Evolutionary conservation across 2,113 vertebrate species (phyloP).

Genomic region (Sula dactylatra): DNA sequence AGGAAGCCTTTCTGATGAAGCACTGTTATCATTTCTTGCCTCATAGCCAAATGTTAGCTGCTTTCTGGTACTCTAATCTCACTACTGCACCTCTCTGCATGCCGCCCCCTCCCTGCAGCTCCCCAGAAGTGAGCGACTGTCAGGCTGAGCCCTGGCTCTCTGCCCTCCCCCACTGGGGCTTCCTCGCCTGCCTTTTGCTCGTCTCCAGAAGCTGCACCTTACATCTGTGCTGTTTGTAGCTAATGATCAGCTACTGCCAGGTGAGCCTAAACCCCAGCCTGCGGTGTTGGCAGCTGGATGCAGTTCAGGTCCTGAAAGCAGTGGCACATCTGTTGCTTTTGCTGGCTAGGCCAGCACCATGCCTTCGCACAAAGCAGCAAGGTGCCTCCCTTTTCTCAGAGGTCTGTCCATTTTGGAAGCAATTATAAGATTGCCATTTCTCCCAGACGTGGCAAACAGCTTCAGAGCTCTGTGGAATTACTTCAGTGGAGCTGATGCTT

Average conservation of each 20-base stretch:
- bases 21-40: background rate
- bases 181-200: background rate
- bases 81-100: accelerated
- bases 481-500: background rate
- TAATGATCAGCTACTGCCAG: too few species aligned
- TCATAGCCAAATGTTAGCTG: background rate
- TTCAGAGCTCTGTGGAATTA: background rate
- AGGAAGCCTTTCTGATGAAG: background rate
- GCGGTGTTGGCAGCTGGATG: background rate
- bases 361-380: background rate
- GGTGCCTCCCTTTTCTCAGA: background rate
- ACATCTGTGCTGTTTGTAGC: background rate
- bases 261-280: background rate
- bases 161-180: background rate
- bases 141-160: background rate
- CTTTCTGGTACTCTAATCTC: background rate
- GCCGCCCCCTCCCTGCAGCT: background rate
- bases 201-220: too few species aligned
- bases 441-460: background rate
- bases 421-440: background rate
- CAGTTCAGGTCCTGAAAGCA: background rate
- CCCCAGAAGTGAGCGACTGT: too few species aligned
- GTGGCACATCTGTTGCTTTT: background rate
- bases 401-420: background rate
- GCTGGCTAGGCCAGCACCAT: background rate